Evolutionary conservation across 1,140 invertebrate genomes (phyloP).

Genomic region (Alviniconcha marisindica): DNA sequence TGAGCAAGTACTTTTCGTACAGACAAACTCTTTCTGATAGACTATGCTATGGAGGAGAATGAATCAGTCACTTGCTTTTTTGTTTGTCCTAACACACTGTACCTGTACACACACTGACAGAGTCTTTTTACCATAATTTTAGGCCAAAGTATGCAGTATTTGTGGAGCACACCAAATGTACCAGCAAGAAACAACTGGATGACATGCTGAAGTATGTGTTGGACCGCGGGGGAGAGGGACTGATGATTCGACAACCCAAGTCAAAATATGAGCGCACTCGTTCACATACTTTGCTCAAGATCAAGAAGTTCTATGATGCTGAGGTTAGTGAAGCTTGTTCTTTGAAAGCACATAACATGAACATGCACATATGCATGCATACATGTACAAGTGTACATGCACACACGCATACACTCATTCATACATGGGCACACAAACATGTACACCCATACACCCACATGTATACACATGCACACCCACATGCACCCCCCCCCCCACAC

Average conservation of each 20-base stretch:
- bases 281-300: constrained; percentile 68
- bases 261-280: constrained; percentile 68
- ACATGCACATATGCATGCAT: background rate
- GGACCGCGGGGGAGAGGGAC: constrained; percentile 65
- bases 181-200: constrained; percentile 62
- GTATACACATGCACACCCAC: background rate
- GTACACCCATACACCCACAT: background rate
- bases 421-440: background rate
- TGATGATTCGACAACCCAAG: constrained; percentile 70
- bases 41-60: too few relatives aligned
- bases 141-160: constrained; percentile 64
- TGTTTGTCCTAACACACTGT: too few relatives aligned
- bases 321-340: constrained; percentile 56
- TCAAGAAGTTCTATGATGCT: constrained; percentile 73
- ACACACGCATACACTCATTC: background rate
- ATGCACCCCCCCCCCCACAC: background rate
- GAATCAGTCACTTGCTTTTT: too few relatives aligned
- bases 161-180: constrained; percentile 66
- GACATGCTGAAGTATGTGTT: constrained; percentile 65
- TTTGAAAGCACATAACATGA: too few relatives aligned
- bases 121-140: too few relatives aligned
- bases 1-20: too few relatives aligned
- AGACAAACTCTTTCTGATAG: too few relatives aligned
- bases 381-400: background rate
- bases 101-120: too few relatives aligned